Evolutionary conservation across 2,888 invertebrate species (phyloP).

Genomic region (Acanthosepion pharaonis): DNA sequence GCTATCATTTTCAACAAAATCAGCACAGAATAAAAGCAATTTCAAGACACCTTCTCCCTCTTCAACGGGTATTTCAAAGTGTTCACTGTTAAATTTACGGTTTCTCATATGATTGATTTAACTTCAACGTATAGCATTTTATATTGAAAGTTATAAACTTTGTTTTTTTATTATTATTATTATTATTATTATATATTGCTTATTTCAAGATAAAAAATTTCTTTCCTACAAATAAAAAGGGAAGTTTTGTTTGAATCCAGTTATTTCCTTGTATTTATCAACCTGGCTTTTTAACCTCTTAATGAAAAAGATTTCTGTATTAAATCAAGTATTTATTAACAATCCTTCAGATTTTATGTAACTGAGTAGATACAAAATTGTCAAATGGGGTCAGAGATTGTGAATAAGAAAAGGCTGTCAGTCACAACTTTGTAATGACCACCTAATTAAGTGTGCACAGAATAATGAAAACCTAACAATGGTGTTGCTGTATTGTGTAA

Average conservation of each 20-base stretch:
- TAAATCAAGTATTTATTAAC: not conserved
- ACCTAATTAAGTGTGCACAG: not conserved
- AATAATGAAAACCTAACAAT: not conserved
- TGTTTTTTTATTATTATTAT: no score
- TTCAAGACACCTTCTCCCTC: no score
- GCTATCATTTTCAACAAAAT: no score
- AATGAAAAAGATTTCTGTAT: not conserved
- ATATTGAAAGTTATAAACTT: no score
- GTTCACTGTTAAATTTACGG: no score
- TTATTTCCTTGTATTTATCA: not conserved
- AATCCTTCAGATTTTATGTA: not conserved
- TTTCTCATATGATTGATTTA: no score
- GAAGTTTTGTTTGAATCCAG: not conserved
- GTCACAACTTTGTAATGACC: not conserved
- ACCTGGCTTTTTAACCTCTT: not conserved
- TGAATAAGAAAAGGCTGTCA: not conserved
- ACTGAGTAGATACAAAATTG: not conserved
- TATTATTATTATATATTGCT: no score
- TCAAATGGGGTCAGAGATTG: not conserved
- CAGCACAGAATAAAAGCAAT: no score
- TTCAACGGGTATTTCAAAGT: no score
- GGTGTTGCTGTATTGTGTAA: no score
- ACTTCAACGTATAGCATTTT: no score
- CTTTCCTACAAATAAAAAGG: not conserved
- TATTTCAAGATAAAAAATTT: not conserved